Conservation (phyloP, 2,888 invertebrate species). For the Torymus aiolomorphi region DNA sequence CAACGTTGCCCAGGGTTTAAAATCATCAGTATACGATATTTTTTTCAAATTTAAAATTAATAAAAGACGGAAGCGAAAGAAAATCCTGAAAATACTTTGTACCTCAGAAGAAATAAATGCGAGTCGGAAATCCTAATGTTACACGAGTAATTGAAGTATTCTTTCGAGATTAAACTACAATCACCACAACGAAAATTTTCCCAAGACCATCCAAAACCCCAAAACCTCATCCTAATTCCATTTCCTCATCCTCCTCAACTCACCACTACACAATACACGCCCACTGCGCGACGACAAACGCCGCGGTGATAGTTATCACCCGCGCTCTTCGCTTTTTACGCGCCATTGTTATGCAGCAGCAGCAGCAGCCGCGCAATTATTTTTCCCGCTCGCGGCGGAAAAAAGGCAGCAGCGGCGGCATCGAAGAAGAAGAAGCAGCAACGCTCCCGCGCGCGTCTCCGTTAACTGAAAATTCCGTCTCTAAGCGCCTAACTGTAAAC, state of each 20-base stretch:
- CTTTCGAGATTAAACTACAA: too few relatives aligned
- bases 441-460: not conserved
- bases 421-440: not conserved
- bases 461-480: slow-evolving; percentile 47
- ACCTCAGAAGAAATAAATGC: too few relatives aligned
- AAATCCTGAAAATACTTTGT: too few relatives aligned
- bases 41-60: too few relatives aligned
- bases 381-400: not conserved
- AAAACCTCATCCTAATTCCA: not conserved
- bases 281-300: not conserved
- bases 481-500: slow-evolving; percentile 44
- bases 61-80: too few relatives aligned
- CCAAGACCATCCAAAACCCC: not conserved
- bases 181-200: too few relatives aligned
- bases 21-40: too few relatives aligned
- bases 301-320: slow-evolving; percentile 13
- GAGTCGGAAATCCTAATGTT: too few relatives aligned
- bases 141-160: too few relatives aligned
- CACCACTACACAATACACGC: not conserved
- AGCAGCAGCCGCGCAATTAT: slow-evolving; percentile 16
- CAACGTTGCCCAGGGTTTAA: too few relatives aligned
- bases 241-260: not conserved
- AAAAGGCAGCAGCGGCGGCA: not conserved
- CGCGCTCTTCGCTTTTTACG: slow-evolving; percentile 14
- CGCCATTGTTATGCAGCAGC: slow-evolving; percentile 12